Evolutionary conservation across 2,113 vertebrate species (phyloP).

Genomic region (Epinephelus moara): DNA sequence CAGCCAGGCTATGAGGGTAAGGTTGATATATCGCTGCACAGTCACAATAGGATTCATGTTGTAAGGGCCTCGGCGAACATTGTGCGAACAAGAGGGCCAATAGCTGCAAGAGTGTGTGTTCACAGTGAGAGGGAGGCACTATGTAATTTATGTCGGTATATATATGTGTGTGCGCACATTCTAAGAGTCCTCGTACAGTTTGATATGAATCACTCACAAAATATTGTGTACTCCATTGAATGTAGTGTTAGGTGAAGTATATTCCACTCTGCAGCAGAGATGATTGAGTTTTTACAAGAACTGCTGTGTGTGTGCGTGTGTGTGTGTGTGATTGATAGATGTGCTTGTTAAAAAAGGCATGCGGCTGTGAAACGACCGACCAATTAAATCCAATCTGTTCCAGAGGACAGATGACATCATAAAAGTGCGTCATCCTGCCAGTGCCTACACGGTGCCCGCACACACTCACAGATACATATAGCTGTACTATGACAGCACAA

Average conservation of each 20-base stretch:
- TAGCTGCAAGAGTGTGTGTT: constrained; percentile 29
- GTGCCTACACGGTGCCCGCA: background rate
- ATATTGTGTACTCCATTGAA: constrained; percentile 26
- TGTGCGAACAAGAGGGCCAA: constrained; percentile 3
- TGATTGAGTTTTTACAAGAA: constrained; percentile 59
- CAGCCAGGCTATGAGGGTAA: constrained; percentile 24
- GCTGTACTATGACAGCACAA: background rate
- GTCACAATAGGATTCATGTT: constrained; percentile 44
- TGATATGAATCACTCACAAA: constrained; percentile 50
- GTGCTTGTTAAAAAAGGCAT: constrained; percentile 66
- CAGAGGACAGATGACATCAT: constrained; percentile 71
- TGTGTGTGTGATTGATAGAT: constrained; percentile 53
- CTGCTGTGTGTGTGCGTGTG: background rate
- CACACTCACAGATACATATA: background rate
- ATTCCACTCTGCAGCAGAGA: constrained; percentile 36
- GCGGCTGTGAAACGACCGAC: constrained; percentile 65
- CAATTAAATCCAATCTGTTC: constrained; percentile 79
- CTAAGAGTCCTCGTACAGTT: constrained; percentile 37
- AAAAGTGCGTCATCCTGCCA: constrained; percentile 61
- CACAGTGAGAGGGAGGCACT: background rate
- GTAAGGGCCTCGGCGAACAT: constrained; percentile 15
- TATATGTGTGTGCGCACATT: background rate
- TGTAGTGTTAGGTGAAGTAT: constrained; percentile 28
- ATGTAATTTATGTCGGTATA: constrained; percentile 32
- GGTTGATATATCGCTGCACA: constrained; percentile 53